phyloP scores from a whole-genome alignment of 2,888 invertebrate genomes.

The Heteropelma amictum region DNA sequence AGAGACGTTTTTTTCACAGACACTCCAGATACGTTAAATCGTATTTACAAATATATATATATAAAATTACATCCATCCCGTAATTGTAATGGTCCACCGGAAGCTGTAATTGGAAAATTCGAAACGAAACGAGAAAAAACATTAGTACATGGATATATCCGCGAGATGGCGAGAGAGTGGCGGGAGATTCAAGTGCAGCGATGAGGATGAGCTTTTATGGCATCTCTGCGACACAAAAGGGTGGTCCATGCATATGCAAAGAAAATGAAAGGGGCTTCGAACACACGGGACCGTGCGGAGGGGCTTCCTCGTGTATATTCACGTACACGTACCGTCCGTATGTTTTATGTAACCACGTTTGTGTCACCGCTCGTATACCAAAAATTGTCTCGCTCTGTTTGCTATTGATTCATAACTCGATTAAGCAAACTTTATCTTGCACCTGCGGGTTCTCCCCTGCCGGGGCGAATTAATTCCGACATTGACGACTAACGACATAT shows the following conservation, averaged over 20 bases:
- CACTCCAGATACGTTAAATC: too few species aligned
- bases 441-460: constrained; percentile 67
- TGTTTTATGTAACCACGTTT: constrained; percentile 75
- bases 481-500: neutral
- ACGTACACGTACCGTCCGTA: constrained; percentile 59
- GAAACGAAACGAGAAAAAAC: neutral
- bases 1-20: too few species aligned
- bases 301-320: too few species aligned
- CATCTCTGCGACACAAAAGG: constrained; percentile 54
- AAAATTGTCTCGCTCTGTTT: constrained; percentile 69
- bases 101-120: neutral
- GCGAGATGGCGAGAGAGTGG: neutral
- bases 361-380: constrained; percentile 60
- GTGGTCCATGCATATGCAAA: constrained; percentile 74
- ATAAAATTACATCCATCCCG: too few species aligned
- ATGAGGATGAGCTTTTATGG: constrained; percentile 64
- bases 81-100: too few species aligned
- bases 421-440: constrained; percentile 69
- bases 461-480: constrained; percentile 53
- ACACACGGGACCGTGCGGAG: constrained; percentile 56
- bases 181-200: constrained; percentile 36
- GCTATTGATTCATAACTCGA: constrained; percentile 76
- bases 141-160: neutral
- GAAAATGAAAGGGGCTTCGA: constrained; percentile 64
- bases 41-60: too few species aligned